Base-by-base conservation (phyloP, 2,797 vertebrate genomes). In the Anguilla megastoma region DNA sequence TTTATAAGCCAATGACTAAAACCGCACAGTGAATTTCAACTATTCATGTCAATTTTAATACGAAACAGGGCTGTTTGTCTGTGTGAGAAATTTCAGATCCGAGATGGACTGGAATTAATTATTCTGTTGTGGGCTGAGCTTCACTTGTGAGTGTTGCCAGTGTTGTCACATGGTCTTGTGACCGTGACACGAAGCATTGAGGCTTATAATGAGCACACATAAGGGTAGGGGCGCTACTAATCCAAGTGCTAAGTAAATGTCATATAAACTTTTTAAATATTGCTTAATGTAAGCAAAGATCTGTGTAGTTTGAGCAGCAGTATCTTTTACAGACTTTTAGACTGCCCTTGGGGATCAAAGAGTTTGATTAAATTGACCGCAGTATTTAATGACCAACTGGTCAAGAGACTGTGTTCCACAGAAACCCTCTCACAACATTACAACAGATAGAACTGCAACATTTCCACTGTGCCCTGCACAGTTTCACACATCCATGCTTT, bases 201-300 rank as follows among this genome's bases (percentile, higher is more conserved):
- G 30, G 18, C 74, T 41, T 16, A 36, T 33, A 4, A 21, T 33
- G 21, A 18, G 12, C 18, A 33, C 30, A 14, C 33, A 33, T 8
- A 18, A 18, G 36, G 36, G 14, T 79, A 41, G 33, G 14, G 74
- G 36, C 41, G 36, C 14, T 6, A 79, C 74, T 16, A 79, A 79
- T 79, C 74, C 5, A 79, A 82, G 79, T 82, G 79, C 45, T 45
- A 50, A 82, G 21, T 16, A 50, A 24, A 82, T 45, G 33, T 82
- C 45, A n/a, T 45, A 82, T 45, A n/a, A 9, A 8, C 18, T 50
- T 9, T 18, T 9, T 8, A n/a, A 80, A 45, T 48, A 82, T 10
- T 82, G 79, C 79, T 82, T 82, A 82, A 82, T n/a, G 45, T 82
- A 82, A 82, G 79, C 79, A n/a, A 82, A n/a, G 10, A 50, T 10